Evolutionary conservation across 2,797 vertebrate genomes (phyloP), one percentile per base, ranked within the genome.

Genomic region (Ciconia nigra): DNA sequence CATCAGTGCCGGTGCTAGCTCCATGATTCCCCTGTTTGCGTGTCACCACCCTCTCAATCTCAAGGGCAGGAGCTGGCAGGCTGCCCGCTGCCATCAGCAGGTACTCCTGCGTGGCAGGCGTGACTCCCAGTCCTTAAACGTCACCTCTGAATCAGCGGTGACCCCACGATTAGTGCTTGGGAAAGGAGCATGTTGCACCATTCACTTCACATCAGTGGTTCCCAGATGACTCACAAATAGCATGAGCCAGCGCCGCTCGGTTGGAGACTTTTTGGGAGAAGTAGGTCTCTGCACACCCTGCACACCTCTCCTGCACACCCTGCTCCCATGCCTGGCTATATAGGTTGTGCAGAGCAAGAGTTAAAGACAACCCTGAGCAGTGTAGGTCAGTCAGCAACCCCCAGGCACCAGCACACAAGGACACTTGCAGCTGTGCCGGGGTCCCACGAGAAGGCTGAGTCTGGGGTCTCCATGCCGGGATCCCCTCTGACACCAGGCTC

Each of bases 261-360:
- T 0, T 28, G 26, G 49, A 80, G 63, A 33, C 7, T 61, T 63
- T 2, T 15, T 10, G 52, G 69, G 69, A 90, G 55, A 3, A 1
- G 59, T 15, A 29, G 39, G 15, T 35, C n/a, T 49, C 44, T 80
- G 74, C 41, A n/a, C n/a, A n/a, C n/a, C n/a, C n/a, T n/a, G n/a
- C n/a, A n/a, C n/a, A n/a, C 54, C 7, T 15, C 17, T 78, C 41
- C 73, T 63, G 73, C 62, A 58, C 35, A 26, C 5, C 8, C 26
- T 2, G 1, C 31, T 78, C n/a, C 52, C 1, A 0, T 39, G 26
- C 41, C 52, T 2, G 0, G 62, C 54, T 29, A 18, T 2, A 0
- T 12, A 46, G 33, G 22, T 4, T 71, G 54, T 52, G 35, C 41
- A 41, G n/a, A 59, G 55, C 24, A 54, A 77, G 63, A 31, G 61